Conservation (phyloP, 2,888 invertebrate genomes). For the Euzetes globulus region DNA sequence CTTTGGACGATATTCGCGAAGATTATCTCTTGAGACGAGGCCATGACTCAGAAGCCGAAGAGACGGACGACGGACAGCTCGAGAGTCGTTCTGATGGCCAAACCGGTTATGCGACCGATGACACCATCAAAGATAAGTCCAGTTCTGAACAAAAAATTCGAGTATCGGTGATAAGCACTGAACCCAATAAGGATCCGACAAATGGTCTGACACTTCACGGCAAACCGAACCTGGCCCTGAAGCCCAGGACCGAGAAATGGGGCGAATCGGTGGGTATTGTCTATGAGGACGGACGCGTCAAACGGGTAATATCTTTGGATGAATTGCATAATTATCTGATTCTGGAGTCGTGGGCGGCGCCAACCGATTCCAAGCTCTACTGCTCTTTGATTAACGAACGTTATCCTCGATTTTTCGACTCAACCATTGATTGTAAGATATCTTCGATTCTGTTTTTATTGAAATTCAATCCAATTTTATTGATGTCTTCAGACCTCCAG, state of each 20-base stretch:
- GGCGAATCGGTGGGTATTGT: not conserved
- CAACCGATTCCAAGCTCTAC: not conserved
- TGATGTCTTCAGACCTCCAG: not conserved
- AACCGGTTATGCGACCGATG: not conserved
- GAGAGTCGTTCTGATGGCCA: too few species aligned
- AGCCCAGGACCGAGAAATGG: not conserved
- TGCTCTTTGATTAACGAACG: not conserved
- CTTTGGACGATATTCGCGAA: too few species aligned
- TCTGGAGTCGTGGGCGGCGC: not conserved
- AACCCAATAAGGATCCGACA: too few species aligned
- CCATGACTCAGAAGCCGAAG: too few species aligned
- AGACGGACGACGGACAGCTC: too few species aligned
- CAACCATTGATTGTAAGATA: not conserved
- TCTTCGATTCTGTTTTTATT: not conserved
- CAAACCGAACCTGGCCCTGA: not conserved
- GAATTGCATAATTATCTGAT: not conserved
- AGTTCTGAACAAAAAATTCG: too few species aligned
- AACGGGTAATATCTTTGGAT: not conserved
- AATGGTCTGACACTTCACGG: too few species aligned
- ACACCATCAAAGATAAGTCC: not conserved
- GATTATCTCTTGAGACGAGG: too few species aligned
- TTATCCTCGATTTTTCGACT: not conserved
- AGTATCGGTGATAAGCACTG: not conserved
- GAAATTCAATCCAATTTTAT: not conserved
- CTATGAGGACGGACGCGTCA: not conserved